A percentile compares a stretch with the other conserved stretches of the same genome.
These are phyloP conservation scores for Dipodomys stephensi DNA, from an alignment of 2,113 vertebrate species.

Conservation along the genomic window DNA sequence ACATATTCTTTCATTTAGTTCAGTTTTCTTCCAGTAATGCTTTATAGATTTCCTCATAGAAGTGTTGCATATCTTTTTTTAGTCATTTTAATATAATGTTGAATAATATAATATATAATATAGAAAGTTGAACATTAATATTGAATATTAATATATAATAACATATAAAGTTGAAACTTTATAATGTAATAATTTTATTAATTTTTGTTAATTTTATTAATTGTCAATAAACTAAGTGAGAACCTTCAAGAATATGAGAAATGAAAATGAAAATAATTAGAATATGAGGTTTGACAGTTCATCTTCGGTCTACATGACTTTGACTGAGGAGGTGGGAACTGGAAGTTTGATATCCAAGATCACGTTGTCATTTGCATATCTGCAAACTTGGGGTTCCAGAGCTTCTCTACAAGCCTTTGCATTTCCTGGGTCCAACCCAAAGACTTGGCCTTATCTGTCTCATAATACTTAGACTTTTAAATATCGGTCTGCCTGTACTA, in stretches of 20 bases:
- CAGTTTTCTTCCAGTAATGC: not conserved
- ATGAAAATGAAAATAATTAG: too few species aligned
- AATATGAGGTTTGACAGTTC: not conserved
- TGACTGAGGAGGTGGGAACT: not conserved
- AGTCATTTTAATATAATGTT: too few species aligned
- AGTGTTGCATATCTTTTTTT: not conserved
- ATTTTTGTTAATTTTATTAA: not conserved
- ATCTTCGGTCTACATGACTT: not conserved
- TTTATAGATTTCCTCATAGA: not conserved
- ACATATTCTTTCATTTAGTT: not conserved
- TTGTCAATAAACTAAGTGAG: not conserved
- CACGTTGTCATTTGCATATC: not conserved
- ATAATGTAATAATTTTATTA: constrained; percentile 8
- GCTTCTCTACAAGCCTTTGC: accelerated
- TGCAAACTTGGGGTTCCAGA: not conserved
- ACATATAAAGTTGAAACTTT: not conserved
- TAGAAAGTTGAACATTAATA: too few species aligned
- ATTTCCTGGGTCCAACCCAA: too few species aligned
- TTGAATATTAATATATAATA: too few species aligned
- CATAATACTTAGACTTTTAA: not conserved
- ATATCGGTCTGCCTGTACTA: not conserved
- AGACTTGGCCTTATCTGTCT: not conserved
- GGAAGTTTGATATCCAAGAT: not conserved
- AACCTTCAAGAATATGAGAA: too few species aligned
- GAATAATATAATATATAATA: too few species aligned